These are phyloP conservation scores for Umimayanthus chanpuru DNA, from an alignment of 92 coral and sea anemone species.

Conservation along the genomic window DNA sequence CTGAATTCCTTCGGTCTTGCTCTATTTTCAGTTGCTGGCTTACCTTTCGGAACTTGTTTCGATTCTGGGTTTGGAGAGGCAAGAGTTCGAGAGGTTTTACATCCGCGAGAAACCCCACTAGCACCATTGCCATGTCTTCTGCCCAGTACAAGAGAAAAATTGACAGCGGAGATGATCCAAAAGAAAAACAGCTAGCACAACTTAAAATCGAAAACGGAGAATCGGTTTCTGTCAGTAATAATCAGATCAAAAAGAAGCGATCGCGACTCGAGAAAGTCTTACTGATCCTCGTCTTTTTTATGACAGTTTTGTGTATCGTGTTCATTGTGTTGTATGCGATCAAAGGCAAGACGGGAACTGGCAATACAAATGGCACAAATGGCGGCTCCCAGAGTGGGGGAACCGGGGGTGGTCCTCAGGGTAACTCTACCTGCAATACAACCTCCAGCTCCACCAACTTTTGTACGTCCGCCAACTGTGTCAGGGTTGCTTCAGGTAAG, in stretches of 20 bases:
- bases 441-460: neutral
- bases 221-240: neutral
- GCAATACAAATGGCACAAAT: too few relatives aligned
- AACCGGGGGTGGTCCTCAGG: too few relatives aligned
- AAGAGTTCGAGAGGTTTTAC: neutral
- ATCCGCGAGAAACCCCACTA: neutral
- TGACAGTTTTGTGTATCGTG: constrained; percentile 19
- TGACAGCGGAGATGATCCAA: constrained; percentile 35
- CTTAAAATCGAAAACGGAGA: constrained; percentile 17
- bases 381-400: constrained; percentile 2
- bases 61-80: neutral
- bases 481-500: constrained; percentile 32
- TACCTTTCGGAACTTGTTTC: too few relatives aligned
- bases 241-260: neutral
- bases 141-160: constrained; percentile 46
- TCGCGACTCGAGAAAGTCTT: constrained; percentile 56
- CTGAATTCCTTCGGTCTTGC: neutral
- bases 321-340: too few relatives aligned
- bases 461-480: constrained; percentile 6
- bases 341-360: neutral
- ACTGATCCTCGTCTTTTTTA: constrained; percentile 34
- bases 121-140: neutral
- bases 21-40: too few relatives aligned
- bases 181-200: neutral
- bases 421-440: constrained; percentile 5